These are phyloP conservation scores for Eleutherodactylus coqui DNA, from an alignment of 2,797 vertebrate species.

Conservation along the genomic window DNA sequence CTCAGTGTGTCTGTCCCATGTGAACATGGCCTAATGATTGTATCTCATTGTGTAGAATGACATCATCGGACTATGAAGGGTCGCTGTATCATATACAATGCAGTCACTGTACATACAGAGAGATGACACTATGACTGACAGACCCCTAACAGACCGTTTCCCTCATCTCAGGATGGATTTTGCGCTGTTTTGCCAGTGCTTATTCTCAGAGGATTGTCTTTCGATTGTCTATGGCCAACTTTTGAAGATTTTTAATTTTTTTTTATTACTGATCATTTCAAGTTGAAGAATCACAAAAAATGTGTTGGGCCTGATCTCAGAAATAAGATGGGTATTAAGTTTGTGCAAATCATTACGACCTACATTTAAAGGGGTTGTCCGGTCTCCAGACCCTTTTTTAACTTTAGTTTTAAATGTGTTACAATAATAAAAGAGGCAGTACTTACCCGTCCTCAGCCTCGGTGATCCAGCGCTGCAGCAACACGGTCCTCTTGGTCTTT, in stretches of 20 bases:
- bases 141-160: too few relatives aligned
- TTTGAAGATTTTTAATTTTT: background rate
- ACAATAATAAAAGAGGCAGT: too few relatives aligned
- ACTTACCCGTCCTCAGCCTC: too few relatives aligned
- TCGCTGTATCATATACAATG: background rate
- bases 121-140: background rate
- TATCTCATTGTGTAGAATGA: background rate
- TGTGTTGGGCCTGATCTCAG: constrained; percentile 1
- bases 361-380: constrained; percentile 57
- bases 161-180: background rate
- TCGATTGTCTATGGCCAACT: background rate
- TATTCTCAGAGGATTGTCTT: background rate
- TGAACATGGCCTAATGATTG: too few relatives aligned
- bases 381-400: too few relatives aligned
- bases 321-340: constrained; percentile 30
- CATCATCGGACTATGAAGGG: too few relatives aligned
- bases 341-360: constrained; percentile 20
- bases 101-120: background rate
- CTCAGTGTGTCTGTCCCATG: too few relatives aligned
- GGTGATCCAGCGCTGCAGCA: too few relatives aligned
- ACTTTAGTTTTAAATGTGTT: too few relatives aligned
- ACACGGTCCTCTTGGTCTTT: too few relatives aligned
- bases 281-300: background rate
- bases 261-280: background rate
- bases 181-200: background rate